phyloP scores from a whole-genome alignment of 1,140 invertebrate genomes.

The Goniozus legneri region DNA sequence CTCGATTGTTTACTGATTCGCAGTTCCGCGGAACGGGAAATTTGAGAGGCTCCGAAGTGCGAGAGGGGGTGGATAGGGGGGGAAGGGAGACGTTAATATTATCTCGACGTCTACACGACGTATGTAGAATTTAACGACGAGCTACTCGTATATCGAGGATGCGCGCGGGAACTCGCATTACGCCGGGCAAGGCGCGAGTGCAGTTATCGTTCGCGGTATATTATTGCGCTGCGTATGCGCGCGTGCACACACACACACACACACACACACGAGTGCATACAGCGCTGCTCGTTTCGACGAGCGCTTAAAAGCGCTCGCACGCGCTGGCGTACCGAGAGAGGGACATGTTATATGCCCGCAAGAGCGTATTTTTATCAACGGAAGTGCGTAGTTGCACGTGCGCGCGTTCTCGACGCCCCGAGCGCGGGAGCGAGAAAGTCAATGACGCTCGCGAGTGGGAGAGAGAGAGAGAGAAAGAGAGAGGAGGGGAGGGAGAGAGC shows the following conservation, averaged over 20 bases:
- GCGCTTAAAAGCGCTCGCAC: too few relatives aligned
- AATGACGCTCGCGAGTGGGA: not conserved
- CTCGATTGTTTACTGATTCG: too few relatives aligned
- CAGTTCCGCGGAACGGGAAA: too few relatives aligned
- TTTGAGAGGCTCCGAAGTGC: too few relatives aligned
- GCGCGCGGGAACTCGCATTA: constrained; percentile 28
- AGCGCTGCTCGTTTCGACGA: too few relatives aligned
- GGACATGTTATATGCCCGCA: constrained; percentile 39
- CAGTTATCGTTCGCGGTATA: constrained; percentile 16
- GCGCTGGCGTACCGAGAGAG: constrained; percentile 15
- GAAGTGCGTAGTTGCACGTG: constrained; percentile 50
- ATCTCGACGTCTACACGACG: too few relatives aligned
- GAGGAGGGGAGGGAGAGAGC: not conserved
- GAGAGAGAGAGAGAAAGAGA: not conserved
- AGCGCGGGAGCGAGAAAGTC: not conserved
- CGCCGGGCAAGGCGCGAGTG: constrained; percentile 16
- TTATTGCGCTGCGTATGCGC: constrained; percentile 18
- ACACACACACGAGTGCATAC: constrained; percentile 9
- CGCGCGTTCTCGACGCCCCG: constrained; percentile 40
- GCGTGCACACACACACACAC: constrained; percentile 10
- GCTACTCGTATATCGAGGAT: too few relatives aligned
- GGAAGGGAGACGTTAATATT: too few relatives aligned
- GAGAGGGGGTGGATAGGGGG: too few relatives aligned
- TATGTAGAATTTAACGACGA: too few relatives aligned
- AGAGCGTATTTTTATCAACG: constrained; percentile 54